These are phyloP conservation scores for Lophius piscatorius DNA, from an alignment of 2,113 vertebrate genomes.

Conservation along the genomic window DNA sequence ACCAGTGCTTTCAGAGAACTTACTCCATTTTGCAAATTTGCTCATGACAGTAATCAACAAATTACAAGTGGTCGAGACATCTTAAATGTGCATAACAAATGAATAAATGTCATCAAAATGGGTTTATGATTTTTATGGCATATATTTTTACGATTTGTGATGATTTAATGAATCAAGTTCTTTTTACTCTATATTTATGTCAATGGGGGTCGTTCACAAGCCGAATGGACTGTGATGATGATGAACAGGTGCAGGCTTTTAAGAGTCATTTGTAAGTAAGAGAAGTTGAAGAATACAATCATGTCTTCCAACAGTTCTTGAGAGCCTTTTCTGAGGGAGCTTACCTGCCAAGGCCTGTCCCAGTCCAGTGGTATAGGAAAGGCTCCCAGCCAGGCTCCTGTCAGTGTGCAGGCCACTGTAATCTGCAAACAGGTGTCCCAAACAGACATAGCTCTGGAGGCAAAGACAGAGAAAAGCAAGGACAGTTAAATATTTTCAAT, in stretches of 20 bases:
- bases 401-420: slow-evolving; percentile 85
- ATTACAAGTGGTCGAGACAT: no score
- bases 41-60: no score
- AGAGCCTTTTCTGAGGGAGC: slow-evolving; percentile 32
- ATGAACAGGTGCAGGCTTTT: no score
- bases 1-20: no score
- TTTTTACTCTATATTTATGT: not conserved
- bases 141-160: no score
- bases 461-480: slow-evolving; percentile 5
- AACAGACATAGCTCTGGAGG: slow-evolving; percentile 88
- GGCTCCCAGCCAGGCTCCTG: slow-evolving; percentile 93
- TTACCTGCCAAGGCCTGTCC: slow-evolving; percentile 98
- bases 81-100: no score
- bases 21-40: no score
- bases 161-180: no score
- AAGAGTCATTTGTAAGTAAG: not conserved
- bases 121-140: not conserved
- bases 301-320: not conserved
- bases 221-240: no score
- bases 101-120: not conserved
- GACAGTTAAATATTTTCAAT: no score
- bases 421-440: slow-evolving; percentile 97
- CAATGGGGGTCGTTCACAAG: no score
- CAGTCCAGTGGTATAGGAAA: slow-evolving; percentile 96
- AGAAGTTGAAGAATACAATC: not conserved